Evolutionary conservation across 2,888 invertebrate species (phyloP), one percentile per base, ranked within the genome.

Genomic region (Scaptomyza parva): DNA sequence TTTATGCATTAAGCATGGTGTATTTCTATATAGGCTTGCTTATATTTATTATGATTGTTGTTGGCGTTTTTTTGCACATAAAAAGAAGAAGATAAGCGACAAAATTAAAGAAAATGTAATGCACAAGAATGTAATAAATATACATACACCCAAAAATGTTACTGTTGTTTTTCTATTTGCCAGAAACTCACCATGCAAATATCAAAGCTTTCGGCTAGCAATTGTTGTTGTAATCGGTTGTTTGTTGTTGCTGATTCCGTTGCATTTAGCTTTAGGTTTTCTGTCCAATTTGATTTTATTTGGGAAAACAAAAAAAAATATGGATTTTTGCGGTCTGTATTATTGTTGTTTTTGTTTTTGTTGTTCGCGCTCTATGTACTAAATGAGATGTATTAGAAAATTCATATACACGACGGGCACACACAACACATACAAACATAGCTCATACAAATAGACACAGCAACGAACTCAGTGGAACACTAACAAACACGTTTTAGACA

Each of bases 401-500:
- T 33, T 17, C 54, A 47, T 47, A 47, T 66, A 50, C 30, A 48
- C 37, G 48, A 51, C n/a, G n/a, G 37, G 30, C 41, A 9, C n/a
- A 33, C 28, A 22, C 33, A 37, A 39, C 50, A 50, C 37, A 59
- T 43, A 63, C 58, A 45, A 52, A 53, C 17, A 61, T 50, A 63
- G n/a, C n/a, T n/a, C n/a, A n/a, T n/a, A n/a, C n/a, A 48, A 33
- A 39, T n/a, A n/a, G n/a, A n/a, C n/a, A 26, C 35, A 62, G n/a
- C 66, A 61, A 52, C 47, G 40, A 67, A 50, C 39, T 33, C 45
- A 76, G 59, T 52, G 63, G 41, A 64, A 58, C 67, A 58, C 80
- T 58, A 51, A 63, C 59, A 71, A 67, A 75, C 67, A 74, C 68
- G 68, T 70, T 67, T 64, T 70, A 83, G 67, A 58, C 58, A 51